Percentiles rank a stretch among this genome's conserved stretches.
phyloP scores from a whole-genome alignment of 2,888 invertebrate genomes.

The Steinernema hermaphroditum region DNA sequence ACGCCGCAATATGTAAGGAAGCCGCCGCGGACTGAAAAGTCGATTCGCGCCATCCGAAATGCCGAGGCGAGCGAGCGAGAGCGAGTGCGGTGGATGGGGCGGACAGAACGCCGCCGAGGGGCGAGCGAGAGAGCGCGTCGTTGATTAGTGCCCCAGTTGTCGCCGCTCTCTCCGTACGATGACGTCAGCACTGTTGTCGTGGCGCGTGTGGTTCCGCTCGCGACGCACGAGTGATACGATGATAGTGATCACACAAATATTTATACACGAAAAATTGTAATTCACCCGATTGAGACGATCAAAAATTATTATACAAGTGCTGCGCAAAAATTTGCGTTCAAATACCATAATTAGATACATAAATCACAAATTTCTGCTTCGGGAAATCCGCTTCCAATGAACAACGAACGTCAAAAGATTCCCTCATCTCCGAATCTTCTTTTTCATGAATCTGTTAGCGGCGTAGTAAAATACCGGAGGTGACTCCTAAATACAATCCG shows the following conservation, averaged over 20 bases:
- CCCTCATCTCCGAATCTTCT: too few relatives aligned
- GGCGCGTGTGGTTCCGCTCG: background rate
- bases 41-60: background rate
- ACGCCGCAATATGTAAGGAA: background rate
- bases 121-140: background rate
- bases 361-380: background rate
- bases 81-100: background rate
- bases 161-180: background rate
- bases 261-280: background rate
- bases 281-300: too few relatives aligned
- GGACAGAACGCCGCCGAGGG: background rate
- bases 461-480: too few relatives aligned
- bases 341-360: background rate
- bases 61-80: background rate
- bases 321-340: too few relatives aligned
- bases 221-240: background rate
- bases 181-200: slow-evolving; percentile 25
- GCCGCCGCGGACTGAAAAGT: slow-evolving; percentile 5
- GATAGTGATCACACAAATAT: background rate
- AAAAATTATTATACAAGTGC: too few relatives aligned
- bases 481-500: too few relatives aligned
- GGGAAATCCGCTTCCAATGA: too few relatives aligned
- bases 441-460: too few relatives aligned
- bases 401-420: too few relatives aligned
- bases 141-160: background rate